Percentiles rank a stretch among this genome's conserved stretches.
Conservation (phyloP, 2,888 invertebrate genomes). For the Pyrrhosoma nymphula region DNA sequence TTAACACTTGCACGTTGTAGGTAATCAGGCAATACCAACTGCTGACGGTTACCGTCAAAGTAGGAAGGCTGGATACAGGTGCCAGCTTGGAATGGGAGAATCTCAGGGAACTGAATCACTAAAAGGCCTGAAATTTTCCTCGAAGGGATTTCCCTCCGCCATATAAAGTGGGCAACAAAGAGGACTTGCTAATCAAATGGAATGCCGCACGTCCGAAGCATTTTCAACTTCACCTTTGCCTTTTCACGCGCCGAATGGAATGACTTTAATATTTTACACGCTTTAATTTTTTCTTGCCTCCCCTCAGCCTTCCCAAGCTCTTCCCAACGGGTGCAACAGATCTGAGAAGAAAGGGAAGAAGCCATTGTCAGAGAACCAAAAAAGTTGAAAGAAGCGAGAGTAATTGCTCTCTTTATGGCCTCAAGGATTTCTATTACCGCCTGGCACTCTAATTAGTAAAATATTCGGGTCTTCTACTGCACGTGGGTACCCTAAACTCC, state of each 20-base stretch:
- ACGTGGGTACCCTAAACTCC: too few species aligned
- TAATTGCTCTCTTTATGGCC: background rate
- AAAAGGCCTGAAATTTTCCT: background rate
- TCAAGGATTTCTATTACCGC: background rate
- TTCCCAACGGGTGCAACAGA: background rate
- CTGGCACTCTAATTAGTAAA: background rate
- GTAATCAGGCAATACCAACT: too few species aligned
- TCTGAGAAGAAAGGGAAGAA: background rate
- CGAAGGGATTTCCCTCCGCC: background rate
- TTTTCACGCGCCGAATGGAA: background rate
- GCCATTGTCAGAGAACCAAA: background rate
- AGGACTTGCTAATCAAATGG: background rate
- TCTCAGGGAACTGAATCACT: background rate
- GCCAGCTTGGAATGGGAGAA: background rate
- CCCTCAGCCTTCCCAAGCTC: background rate
- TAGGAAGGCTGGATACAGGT: background rate
- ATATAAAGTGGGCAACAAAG: conserved; percentile 3
- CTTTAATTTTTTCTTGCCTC: background rate
- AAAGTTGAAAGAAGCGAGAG: background rate
- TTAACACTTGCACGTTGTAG: too few species aligned
- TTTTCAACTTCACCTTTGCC: background rate
- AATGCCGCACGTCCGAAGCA: background rate
- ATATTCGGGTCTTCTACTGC: background rate
- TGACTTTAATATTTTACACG: background rate
- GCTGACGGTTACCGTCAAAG: too few species aligned